Percentiles rank a stretch among this genome's conserved stretches.
phyloP scores from a whole-genome alignment of 2,888 invertebrate genomes.

The Oxyscelio sp. region DNA sequence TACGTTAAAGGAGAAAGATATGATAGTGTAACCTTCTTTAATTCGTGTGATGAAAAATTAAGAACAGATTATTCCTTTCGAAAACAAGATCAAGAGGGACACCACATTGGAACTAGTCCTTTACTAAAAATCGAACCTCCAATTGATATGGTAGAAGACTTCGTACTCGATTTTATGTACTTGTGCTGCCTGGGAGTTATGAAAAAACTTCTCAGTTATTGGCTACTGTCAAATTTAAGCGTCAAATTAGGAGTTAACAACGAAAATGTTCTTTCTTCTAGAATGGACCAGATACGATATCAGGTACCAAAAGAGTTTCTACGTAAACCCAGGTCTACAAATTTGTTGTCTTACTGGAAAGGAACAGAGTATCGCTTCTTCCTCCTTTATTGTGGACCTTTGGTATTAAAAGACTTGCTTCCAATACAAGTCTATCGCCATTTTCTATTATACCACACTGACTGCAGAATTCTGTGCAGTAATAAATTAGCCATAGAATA shows the following conservation, averaged over 20 bases:
- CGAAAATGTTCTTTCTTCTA: conserved; percentile 18
- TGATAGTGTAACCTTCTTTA: conserved; percentile 42
- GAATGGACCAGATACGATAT: conserved; percentile 23
- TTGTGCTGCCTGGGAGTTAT: conserved; percentile 30
- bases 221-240: not conserved
- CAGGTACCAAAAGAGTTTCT: conserved; percentile 14
- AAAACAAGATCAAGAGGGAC: not conserved
- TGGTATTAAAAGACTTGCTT: no score
- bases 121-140: conserved; percentile 3
- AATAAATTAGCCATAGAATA: no score
- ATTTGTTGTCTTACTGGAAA: no score
- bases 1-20: conserved; percentile 44
- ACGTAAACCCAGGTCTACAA: no score
- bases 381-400: no score
- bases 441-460: no score
- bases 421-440: no score
- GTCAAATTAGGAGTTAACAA: not conserved
- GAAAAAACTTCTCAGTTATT: conserved; percentile 12
- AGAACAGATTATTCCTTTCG: conserved; percentile 13
- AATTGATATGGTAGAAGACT: conserved; percentile 16
- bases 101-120: not conserved
- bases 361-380: no score
- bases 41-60: conserved; percentile 2
- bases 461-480: no score
- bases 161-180: conserved; percentile 30